Evolutionary conservation across 1,140 invertebrate species (phyloP).

Genomic region (Aphelenchoides avenae): DNA sequence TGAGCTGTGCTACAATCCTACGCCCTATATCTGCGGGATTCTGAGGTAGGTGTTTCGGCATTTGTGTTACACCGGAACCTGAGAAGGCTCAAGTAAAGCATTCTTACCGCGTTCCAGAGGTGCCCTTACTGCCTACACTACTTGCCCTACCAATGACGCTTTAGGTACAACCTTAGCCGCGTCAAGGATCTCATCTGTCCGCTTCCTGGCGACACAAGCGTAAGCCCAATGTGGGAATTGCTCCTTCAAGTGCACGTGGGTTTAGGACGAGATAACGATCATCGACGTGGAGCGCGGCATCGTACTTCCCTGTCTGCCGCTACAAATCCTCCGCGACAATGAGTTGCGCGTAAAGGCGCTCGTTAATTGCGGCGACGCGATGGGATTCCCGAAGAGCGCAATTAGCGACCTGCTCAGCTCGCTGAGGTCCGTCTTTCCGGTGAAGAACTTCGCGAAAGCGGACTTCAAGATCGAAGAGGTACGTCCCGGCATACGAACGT

Average conservation of each 20-base stretch:
- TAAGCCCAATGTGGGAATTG: slow-evolving; percentile 1
- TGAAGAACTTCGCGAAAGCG: slow-evolving; percentile 28
- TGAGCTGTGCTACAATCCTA: slow-evolving; percentile 43
- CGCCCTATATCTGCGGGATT: slow-evolving; percentile 44
- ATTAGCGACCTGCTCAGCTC: slow-evolving; percentile 30
- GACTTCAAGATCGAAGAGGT: slow-evolving; percentile 43
- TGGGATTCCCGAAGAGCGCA: slow-evolving; percentile 34
- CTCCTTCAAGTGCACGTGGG: slow-evolving; percentile 8
- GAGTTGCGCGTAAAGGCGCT: slow-evolving; percentile 31
- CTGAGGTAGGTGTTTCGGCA: slow-evolving; percentile 26
- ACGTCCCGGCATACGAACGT: not conserved
- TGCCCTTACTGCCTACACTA: not conserved
- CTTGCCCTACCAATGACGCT: slow-evolving; percentile 6
- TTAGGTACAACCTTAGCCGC: slow-evolving; percentile 30
- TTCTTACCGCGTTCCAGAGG: too few relatives aligned
- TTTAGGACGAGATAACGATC: slow-evolving; percentile 36
- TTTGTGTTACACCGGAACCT: not conserved
- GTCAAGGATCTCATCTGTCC: slow-evolving; percentile 11
- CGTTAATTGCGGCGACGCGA: slow-evolving; percentile 26
- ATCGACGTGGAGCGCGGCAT: slow-evolving; percentile 43
- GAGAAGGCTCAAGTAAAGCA: not conserved
- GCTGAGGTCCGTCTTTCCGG: slow-evolving; percentile 20
- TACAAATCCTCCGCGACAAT: slow-evolving; percentile 17
- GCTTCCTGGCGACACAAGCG: slow-evolving; percentile 13
- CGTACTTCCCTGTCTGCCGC: slow-evolving; percentile 23